Evolutionary conservation across 2,113 vertebrate genomes (phyloP).

Genomic region (Echinops telfairi): DNA sequence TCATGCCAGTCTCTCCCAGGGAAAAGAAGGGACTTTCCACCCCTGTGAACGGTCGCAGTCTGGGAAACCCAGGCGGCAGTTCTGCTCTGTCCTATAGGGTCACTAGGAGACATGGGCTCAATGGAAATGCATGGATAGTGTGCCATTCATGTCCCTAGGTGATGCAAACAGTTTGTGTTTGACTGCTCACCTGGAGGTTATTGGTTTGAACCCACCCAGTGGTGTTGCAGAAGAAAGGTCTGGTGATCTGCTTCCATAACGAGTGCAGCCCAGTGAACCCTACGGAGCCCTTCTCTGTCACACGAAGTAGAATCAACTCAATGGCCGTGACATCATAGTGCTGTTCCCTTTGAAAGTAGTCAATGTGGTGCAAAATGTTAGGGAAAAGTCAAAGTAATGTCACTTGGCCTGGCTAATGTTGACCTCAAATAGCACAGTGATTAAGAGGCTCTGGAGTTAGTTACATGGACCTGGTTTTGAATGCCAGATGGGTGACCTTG

Average conservation of each 20-base stretch:
- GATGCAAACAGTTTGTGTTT: neutral
- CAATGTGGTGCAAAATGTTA: neutral
- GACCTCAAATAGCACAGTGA: neutral
- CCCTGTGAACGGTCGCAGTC: no score
- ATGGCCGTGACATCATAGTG: neutral
- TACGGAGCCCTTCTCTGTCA: neutral
- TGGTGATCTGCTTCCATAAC: neutral
- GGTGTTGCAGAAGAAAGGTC: neutral
- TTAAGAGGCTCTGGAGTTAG: neutral
- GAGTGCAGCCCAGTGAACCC: neutral
- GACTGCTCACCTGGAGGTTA: neutral
- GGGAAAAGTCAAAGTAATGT: neutral
- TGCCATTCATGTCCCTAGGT: neutral
- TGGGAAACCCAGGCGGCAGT: neutral
- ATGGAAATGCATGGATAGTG: no score
- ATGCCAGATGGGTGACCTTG: neutral
- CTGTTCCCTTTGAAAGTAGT: neutral
- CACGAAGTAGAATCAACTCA: neutral
- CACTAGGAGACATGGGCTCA: no score
- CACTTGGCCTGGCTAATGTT: neutral
- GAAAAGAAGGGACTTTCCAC: no score
- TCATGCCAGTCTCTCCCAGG: neutral
- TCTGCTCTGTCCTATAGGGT: no score
- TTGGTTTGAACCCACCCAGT: neutral
- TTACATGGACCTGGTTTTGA: neutral